A percentile compares a stretch with the other conserved stretches of the same genome.
Evolutionary conservation across 2,797 vertebrate species (phyloP).

Genomic region (Betta splendens): DNA sequence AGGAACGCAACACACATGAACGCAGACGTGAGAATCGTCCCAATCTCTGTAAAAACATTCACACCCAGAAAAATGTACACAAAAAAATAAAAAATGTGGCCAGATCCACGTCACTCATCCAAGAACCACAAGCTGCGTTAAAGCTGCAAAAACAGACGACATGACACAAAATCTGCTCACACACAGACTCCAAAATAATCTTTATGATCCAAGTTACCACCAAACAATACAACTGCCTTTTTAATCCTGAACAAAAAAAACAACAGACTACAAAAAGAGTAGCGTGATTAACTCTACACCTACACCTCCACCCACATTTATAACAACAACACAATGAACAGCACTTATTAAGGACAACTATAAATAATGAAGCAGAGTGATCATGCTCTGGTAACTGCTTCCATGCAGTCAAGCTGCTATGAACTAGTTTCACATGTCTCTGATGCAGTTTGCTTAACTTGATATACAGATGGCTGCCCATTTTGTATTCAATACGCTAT

Average conservation of each 20-base stretch:
- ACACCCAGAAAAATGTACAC: constrained; percentile 27
- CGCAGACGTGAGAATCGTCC: constrained; percentile 9
- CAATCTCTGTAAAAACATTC: constrained; percentile 28
- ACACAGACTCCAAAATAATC: constrained; percentile 49
- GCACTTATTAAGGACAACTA: constrained; percentile 34
- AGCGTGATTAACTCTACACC: not conserved
- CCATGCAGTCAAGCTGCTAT: constrained; percentile 21
- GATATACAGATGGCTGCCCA: not conserved
- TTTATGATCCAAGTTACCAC: constrained; percentile 29
- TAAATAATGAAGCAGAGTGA: constrained; percentile 61
- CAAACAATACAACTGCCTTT: not conserved
- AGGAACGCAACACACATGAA: constrained; percentile 13
- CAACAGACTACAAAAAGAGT: not conserved
- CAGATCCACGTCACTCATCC: constrained; percentile 18
- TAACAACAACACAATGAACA: constrained; percentile 12
- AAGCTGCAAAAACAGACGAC: constrained; percentile 41
- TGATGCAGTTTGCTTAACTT: constrained; percentile 18
- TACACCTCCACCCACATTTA: not conserved
- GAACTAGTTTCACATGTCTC: constrained; percentile 45
- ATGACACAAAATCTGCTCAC: constrained; percentile 15
- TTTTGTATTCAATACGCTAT: constrained; percentile 6
- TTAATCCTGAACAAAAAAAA: not conserved
- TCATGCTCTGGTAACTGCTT: constrained; percentile 33
- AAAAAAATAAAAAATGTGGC: constrained; percentile 16
- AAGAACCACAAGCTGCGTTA: constrained; percentile 28